Evolutionary conservation across 2,797 vertebrate genomes (phyloP).

Genomic region (Phalloptychus januarius): DNA sequence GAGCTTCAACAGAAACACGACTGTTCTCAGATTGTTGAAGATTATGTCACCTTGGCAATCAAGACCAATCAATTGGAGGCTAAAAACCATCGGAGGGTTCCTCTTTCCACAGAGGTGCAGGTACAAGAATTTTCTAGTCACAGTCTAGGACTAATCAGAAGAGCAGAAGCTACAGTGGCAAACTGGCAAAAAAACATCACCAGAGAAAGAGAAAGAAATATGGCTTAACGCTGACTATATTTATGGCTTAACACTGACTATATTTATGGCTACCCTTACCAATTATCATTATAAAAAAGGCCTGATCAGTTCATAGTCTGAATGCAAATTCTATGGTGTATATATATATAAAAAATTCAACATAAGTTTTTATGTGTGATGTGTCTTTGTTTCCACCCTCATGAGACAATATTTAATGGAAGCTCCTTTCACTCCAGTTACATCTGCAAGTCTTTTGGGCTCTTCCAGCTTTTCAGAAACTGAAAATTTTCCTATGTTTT

Average conservation of each 20-base stretch:
- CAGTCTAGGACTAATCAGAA: conserved; percentile 45
- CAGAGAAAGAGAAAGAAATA: not conserved
- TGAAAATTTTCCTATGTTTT: not conserved
- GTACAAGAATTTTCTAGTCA: conserved; percentile 17
- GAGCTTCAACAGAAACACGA: conserved; percentile 58
- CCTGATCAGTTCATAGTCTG: not conserved
- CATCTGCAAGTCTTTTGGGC: not conserved
- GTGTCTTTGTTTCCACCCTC: not conserved
- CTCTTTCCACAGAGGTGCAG: conserved; percentile 38
- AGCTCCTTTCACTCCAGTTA: not conserved
- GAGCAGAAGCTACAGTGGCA: not conserved
- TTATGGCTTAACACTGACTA: not conserved
- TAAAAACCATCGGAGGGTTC: conserved; percentile 67
- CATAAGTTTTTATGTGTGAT: not conserved
- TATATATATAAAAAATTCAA: not conserved
- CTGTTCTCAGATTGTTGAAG: conserved; percentile 68
- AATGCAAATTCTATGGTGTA: not conserved
- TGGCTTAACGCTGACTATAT: not conserved
- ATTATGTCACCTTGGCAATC: conserved; percentile 72
- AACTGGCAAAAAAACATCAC: not conserved
- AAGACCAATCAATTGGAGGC: too few relatives aligned
- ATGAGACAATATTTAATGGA: not conserved
- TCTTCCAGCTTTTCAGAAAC: not conserved
- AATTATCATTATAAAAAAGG: not conserved
- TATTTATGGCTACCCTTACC: not conserved